phyloP scores from a whole-genome alignment of 2,888 invertebrate genomes.

The Sceliomorpha sp. region DNA sequence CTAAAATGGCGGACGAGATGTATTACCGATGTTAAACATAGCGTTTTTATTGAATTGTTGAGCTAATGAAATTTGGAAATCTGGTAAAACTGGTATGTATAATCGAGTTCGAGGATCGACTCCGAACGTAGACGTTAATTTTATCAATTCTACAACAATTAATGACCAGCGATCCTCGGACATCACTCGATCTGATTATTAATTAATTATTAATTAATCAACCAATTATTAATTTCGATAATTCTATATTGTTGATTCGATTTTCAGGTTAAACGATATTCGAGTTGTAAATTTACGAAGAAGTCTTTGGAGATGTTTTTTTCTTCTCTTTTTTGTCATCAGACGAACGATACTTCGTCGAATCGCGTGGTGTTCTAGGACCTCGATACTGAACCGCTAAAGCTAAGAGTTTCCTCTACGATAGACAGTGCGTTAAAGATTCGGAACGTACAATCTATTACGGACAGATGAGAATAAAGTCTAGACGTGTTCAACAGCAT shows the following conservation, averaged over 20 bases:
- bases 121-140: conserved; percentile 10
- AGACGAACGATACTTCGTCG: too few species aligned
- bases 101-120: conserved; percentile 12
- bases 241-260: too few species aligned
- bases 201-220: conserved; percentile 10
- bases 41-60: too few species aligned
- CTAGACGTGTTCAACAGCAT: conserved; percentile 22
- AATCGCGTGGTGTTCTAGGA: conserved; percentile 58
- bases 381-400: conserved; percentile 58
- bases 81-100: too few species aligned
- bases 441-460: conserved; percentile 62
- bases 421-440: conserved; percentile 67
- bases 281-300: too few species aligned
- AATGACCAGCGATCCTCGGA: conserved; percentile 61
- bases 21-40: too few species aligned
- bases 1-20: too few species aligned
- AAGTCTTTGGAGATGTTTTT: too few species aligned
- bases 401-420: conserved; percentile 62
- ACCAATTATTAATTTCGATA: conserved; percentile 12
- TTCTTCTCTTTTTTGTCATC: too few species aligned
- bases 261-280: too few species aligned
- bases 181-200: conserved; percentile 37
- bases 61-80: too few species aligned
- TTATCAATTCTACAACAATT: conserved; percentile 61
- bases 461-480: conserved; percentile 54